phyloP scores from a whole-genome alignment of 2,888 invertebrate species.

The Anticlea derivata region DNA sequence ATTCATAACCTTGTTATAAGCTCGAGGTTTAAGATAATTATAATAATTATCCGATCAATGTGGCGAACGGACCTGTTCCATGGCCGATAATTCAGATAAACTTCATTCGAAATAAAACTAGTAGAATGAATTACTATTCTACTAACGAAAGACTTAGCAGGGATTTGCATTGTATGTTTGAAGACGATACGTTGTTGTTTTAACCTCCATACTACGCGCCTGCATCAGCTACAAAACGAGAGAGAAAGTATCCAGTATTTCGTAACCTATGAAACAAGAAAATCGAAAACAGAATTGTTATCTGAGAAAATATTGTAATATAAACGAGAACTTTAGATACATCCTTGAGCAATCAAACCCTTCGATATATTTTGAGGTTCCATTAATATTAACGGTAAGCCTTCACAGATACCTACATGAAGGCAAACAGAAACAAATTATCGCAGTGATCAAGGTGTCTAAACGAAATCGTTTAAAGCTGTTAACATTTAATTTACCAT shows the following conservation, averaged over 20 bases:
- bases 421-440: slow-evolving; percentile 23
- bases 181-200: slow-evolving; percentile 73
- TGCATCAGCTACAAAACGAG: slow-evolving; percentile 69
- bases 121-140: slow-evolving; percentile 41
- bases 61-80: slow-evolving; percentile 42
- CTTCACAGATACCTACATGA: slow-evolving; percentile 6
- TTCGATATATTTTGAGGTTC: slow-evolving; percentile 3
- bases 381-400: slow-evolving; percentile 12
- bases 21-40: slow-evolving; percentile 30
- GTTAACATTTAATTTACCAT: slow-evolving; percentile 25
- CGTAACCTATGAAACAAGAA: slow-evolving; percentile 68
- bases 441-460: slow-evolving; percentile 16
- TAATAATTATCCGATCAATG: slow-evolving; percentile 38
- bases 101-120: slow-evolving; percentile 32
- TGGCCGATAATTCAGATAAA: slow-evolving; percentile 25
- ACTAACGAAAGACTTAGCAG: too few relatives aligned
- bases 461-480: slow-evolving; percentile 20
- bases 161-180: slow-evolving; percentile 56
- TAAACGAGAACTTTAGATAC: slow-evolving; percentile 4
- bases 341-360: slow-evolving; percentile 7
- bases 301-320: slow-evolving; percentile 38
- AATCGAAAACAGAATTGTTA: slow-evolving; percentile 58
- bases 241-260: slow-evolving; percentile 75
- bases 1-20: slow-evolving; percentile 26
- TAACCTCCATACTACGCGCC: slow-evolving; percentile 75